A percentile compares a stretch with the other conserved stretches of the same genome.
Conservation (phyloP, 2,797 vertebrate species). For the Rhinella marina region DNA sequence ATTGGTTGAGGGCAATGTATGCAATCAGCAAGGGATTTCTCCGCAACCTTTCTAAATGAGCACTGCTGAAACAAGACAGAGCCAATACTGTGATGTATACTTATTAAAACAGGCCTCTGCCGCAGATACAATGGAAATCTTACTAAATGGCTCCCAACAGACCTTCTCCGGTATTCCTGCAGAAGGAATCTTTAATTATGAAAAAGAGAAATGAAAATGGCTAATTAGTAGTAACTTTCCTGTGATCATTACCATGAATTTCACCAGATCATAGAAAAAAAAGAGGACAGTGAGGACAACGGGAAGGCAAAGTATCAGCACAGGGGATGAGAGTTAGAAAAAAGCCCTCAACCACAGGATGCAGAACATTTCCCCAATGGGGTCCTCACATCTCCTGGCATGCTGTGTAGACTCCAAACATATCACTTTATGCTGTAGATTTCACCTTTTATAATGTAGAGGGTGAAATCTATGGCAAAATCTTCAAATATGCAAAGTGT, state of each 20-base stretch:
- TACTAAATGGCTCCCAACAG: conserved; percentile 43
- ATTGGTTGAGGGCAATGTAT: conserved; percentile 12
- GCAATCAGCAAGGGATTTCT: conserved; percentile 31
- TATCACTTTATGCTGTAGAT: too few relatives aligned
- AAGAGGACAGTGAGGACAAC: neutral
- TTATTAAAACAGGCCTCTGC: conserved; percentile 36
- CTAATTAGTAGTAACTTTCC: conserved; percentile 38
- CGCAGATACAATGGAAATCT: conserved; percentile 7
- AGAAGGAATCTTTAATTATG: conserved; percentile 34
- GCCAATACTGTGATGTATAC: conserved; percentile 26
- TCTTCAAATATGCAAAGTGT: too few relatives aligned
- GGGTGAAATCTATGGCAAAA: too few relatives aligned
- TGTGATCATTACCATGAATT: conserved; percentile 4
- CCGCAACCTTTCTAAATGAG: conserved; percentile 12
- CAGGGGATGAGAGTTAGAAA: too few relatives aligned
- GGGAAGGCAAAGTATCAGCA: too few relatives aligned
- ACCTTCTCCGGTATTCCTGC: neutral
- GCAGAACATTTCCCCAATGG: too few relatives aligned
- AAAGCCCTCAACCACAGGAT: too few relatives aligned
- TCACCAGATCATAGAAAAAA: neutral
- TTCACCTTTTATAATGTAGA: too few relatives aligned
- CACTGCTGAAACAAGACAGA: neutral
- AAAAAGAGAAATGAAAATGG: neutral
- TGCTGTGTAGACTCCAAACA: too few relatives aligned
- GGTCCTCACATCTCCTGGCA: too few relatives aligned